Evolutionary conservation across 2,797 vertebrate genomes (phyloP).

Genomic region (Gymnothorax javanicus): DNA sequence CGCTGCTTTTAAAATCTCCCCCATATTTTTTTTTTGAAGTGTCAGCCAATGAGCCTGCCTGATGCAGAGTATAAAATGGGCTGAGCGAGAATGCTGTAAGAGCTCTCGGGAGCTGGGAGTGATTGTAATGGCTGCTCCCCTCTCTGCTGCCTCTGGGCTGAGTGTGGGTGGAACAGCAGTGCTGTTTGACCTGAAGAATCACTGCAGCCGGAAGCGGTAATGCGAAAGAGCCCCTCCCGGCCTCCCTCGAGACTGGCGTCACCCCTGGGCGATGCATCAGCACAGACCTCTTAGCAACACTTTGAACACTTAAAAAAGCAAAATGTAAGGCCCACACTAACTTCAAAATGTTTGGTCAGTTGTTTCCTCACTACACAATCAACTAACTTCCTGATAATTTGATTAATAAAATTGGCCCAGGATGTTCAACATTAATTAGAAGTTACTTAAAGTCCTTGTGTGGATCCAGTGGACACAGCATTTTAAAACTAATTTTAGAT

Average conservation of each 20-base stretch:
- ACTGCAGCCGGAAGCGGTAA: neutral
- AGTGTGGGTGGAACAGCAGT: neutral
- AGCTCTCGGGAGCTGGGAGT: neutral
- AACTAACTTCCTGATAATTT: too few species aligned
- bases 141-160: conserved; percentile 13
- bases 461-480: too few species aligned
- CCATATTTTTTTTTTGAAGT: neutral
- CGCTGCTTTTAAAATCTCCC: neutral
- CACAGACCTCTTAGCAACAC: neutral
- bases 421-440: too few species aligned
- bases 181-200: neutral
- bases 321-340: too few species aligned
- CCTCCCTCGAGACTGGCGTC: neutral
- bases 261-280: neutral
- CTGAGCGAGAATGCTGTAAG: neutral
- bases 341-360: too few species aligned
- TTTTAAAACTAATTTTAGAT: too few species aligned
- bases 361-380: too few species aligned
- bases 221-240: neutral
- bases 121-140: neutral
- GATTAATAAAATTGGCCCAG: too few species aligned
- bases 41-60: neutral
- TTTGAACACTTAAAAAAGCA: neutral
- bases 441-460: too few species aligned
- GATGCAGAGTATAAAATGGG: neutral